Base-by-base conservation (phyloP, 1,140 invertebrate species). In the Dendroctonus valens region DNA sequence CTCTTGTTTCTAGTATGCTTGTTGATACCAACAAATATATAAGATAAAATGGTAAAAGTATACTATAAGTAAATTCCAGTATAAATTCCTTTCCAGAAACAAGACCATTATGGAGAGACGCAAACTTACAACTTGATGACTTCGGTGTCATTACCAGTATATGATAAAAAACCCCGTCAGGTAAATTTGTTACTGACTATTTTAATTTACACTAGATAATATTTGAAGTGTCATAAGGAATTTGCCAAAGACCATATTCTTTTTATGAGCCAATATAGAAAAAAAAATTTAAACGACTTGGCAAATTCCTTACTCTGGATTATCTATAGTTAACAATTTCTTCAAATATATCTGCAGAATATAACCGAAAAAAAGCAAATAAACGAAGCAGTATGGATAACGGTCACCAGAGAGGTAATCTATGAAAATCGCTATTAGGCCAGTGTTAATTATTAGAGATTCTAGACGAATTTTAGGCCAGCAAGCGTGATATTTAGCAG, bases 361-460 rank as follows among this genome's bases (percentile, higher is more conserved):
- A 91, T 94, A 88, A 93, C 91, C 84, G 90, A 93, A 87, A 88
- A 91, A 85, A 88, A 92, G 84, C 91, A 93, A 85, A 86, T 93
- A 85, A 93, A 93, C 85, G 91, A 93, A 86, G 91, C 90, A 79
- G 89, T 91, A 84, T 94, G 91, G 91, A 90, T 92, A 83, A 86
- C 87, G 81, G 86, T 91, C 83, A 92, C 89, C 81, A 88, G 88
- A 90, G 91, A 93, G 91, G 92, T 94, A 88, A 67, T 46, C 8
- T 46, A 46, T 9, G 44, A 46, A 46, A 46, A 46, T 11, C 8
- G 8, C 12, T 46, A 26, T 26, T 26, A 26, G 26, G 26, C 26
- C 26, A 26, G 26, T 26, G 26, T 26, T 26, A 26, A 26, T 26
- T 26, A 26, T 26, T 14, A 15, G 26, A 11, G 7, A 50, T 50